Evolutionary conservation across 2,797 vertebrate genomes (phyloP), one percentile per base, ranked within the genome.

Genomic region (Chloroceryle amazona): DNA sequence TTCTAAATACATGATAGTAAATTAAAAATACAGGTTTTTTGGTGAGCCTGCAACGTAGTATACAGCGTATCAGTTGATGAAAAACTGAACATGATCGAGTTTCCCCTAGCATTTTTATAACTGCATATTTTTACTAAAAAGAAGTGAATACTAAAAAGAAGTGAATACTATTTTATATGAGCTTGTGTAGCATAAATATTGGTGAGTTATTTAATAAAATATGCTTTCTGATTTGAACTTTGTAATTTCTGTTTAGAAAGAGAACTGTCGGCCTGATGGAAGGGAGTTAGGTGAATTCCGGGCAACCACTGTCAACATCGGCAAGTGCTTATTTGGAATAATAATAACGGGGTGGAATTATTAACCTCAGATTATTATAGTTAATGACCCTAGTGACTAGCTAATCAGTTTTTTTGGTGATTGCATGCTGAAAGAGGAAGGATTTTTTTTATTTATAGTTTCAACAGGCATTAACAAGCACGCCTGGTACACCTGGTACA

Each of bases 181-280:
- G 52, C 5, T 79, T 1, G 0, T 20, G 0, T 67, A 57, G 25
- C 28, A 57, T 76, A 72, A 72, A 62, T 60, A 29, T 49, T 58
- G 39, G 1, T 41, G 5, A 82, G 18, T 52, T 89, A 51, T 29
- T 54, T 62, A 47, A 73, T 46, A 29, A 80, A 74, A 28, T 37
- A 35, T 8, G 3, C 61, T 79, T 86, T 82, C 46, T 87, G 57
- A 92, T 73, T 71, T 74, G 54, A 79, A 42, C 31, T 93, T 54
- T 51, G 6, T 65, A 63, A 86, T 93, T 86, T 80, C 52, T 75
- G 42, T 93, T 93, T 96, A 99, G 99, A 99, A 99, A 98, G 99
- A 99, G 97, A 99, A 99, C 97, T 99, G 99, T 94, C 98, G 99
- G 55, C 99, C 99, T 1, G 99, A 99, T 98, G 99, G 99, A 94